Conservation (phyloP, 2,113 vertebrate genomes). For the Aphyosemion australe region DNA sequence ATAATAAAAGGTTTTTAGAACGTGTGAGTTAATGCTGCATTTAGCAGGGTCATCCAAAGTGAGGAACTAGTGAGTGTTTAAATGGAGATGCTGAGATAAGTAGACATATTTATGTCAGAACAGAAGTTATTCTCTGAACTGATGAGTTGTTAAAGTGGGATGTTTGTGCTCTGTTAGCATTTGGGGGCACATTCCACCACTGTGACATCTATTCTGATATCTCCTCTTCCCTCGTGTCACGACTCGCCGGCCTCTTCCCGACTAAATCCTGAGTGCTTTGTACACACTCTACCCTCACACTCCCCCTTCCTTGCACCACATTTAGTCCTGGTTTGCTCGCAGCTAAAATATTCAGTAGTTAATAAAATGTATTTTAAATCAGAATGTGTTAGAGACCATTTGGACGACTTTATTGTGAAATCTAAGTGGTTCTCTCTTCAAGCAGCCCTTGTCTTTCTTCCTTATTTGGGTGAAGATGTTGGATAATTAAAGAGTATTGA, state of each 20-base stretch:
- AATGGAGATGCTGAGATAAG: slow-evolving; percentile 14
- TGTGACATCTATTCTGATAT: slow-evolving; percentile 15
- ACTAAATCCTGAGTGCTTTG: slow-evolving; percentile 23
- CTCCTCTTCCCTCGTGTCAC: slow-evolving; percentile 46
- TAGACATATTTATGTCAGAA: not conserved
- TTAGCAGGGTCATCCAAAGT: too few relatives aligned
- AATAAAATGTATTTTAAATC: not conserved
- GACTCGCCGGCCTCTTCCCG: slow-evolving; percentile 45
- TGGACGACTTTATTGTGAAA: slow-evolving; percentile 4
- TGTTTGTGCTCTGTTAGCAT: too few relatives aligned
- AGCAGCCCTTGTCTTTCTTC: not conserved
- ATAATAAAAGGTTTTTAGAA: slow-evolving; percentile 2
- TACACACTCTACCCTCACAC: slow-evolving; percentile 12
- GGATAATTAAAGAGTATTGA: slow-evolving; percentile 44
- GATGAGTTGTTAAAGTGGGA: not conserved
- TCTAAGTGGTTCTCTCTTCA: not conserved
- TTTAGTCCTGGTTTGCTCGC: slow-evolving; percentile 9
- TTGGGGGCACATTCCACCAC: too few relatives aligned
- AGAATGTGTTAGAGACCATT: not conserved
- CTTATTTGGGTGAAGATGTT: slow-evolving; percentile 10
- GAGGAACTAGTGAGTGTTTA: too few relatives aligned
- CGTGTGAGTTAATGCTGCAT: slow-evolving; percentile 42
- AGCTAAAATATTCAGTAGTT: slow-evolving; percentile 4
- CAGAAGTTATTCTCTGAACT: not conserved
- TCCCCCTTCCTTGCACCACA: slow-evolving; percentile 21